Conservation (phyloP, 2,113 vertebrate genomes). For the Solea solea region DNA sequence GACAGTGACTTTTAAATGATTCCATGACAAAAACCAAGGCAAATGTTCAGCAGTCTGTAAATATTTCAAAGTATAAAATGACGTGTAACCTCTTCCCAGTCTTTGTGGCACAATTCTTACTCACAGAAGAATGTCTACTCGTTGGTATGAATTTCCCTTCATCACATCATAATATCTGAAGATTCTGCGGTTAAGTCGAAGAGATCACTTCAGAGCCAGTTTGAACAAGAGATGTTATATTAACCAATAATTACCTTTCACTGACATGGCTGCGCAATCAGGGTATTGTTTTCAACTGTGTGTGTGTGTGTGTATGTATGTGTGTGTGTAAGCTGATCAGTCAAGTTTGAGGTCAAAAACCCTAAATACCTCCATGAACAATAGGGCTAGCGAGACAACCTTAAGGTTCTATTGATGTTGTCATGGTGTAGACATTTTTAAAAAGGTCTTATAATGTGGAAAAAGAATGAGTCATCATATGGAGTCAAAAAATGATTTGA, state of each 20-base stretch:
- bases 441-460: background rate
- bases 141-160: background rate
- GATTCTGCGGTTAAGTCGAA: too few relatives aligned
- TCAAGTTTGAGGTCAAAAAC: too few relatives aligned
- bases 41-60: background rate
- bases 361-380: too few relatives aligned
- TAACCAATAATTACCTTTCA: background rate
- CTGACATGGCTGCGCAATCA: background rate
- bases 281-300: constrained; percentile 16
- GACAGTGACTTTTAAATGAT: constrained; percentile 1
- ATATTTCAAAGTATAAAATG: background rate
- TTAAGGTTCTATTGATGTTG: too few relatives aligned
- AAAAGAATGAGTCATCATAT: too few relatives aligned
- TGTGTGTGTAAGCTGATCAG: too few relatives aligned
- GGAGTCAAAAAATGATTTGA: too few relatives aligned
- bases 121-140: too few relatives aligned
- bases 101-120: background rate
- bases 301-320: background rate
- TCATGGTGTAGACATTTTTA: too few relatives aligned
- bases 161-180: background rate
- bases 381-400: too few relatives aligned
- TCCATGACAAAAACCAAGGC: background rate
- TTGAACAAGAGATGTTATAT: constrained; percentile 2
- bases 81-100: background rate
- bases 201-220: background rate